These are phyloP conservation scores for Sparidentex hasta DNA, from an alignment of 2,797 vertebrate genomes.

Conservation along the genomic window DNA sequence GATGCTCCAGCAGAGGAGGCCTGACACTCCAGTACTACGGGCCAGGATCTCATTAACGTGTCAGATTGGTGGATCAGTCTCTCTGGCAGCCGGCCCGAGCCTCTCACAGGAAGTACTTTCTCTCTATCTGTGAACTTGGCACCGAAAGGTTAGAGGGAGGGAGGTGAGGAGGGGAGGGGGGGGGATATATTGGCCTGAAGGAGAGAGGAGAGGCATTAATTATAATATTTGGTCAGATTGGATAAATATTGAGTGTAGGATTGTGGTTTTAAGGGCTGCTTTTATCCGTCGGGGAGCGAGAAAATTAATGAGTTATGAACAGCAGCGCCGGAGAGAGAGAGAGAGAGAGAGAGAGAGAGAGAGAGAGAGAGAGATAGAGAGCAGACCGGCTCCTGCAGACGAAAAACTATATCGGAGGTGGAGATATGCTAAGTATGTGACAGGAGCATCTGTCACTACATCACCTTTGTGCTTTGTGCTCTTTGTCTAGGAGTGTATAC, in stretches of 20 bases:
- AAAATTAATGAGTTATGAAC: conserved; percentile 43
- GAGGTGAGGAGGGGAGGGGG: conserved; percentile 43
- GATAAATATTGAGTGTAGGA: conserved; percentile 77
- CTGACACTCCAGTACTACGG: conserved; percentile 88
- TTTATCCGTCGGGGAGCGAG: conserved; percentile 49
- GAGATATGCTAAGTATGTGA: conserved; percentile 75
- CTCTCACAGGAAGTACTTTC: conserved; percentile 83
- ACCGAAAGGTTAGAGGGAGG: conserved; percentile 73
- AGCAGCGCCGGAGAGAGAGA: conserved; percentile 10
- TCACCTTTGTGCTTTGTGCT: conserved; percentile 76
- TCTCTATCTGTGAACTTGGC: conserved; percentile 85
- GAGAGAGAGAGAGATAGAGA: neutral
- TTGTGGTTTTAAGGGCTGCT: conserved; percentile 63
- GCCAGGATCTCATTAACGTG: conserved; percentile 95
- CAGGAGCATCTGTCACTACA: conserved; percentile 79
- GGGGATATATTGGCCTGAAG: conserved; percentile 63
- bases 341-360: neutral
- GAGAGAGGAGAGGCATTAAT: conserved; percentile 67
- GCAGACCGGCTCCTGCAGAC: conserved; percentile 46
- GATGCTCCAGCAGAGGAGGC: conserved; percentile 87
- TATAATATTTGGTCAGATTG: conserved; percentile 81
- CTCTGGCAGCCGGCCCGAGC: conserved; percentile 90
- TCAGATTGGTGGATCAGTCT: conserved; percentile 91
- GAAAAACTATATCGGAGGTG: conserved; percentile 64
- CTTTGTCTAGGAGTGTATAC: conserved; percentile 68